Evolutionary conservation across 37 sponge, comb jelly and placozoan genomes (phyloP).

Genomic region (Spongia lamella): DNA sequence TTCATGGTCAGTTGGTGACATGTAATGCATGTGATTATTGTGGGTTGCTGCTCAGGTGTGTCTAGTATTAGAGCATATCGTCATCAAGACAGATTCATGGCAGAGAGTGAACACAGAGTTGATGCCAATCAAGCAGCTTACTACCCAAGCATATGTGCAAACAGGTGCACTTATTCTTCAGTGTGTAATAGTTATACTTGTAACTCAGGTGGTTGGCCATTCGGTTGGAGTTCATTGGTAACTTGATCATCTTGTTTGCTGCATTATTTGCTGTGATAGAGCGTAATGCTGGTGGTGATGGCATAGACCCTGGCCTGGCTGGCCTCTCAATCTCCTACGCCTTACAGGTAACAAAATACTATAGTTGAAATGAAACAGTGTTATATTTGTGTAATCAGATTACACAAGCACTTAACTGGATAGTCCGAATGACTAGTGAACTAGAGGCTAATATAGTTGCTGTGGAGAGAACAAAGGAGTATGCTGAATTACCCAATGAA

Average conservation of each 20-base stretch:
- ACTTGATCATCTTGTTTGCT: slow-evolving; percentile 85
- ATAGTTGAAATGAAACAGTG: too few species aligned
- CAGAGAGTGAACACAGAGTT: slow-evolving; percentile 54
- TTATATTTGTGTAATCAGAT: too few species aligned
- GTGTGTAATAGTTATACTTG: not conserved
- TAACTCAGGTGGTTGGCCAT: slow-evolving; percentile 87
- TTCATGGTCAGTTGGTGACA: too few species aligned
- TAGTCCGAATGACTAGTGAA: slow-evolving; percentile 92
- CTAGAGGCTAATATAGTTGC: slow-evolving; percentile 94
- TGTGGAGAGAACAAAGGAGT: slow-evolving; percentile 94
- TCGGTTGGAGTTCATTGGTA: slow-evolving; percentile 92
- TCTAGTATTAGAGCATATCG: slow-evolving; percentile 78
- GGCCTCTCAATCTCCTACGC: slow-evolving; percentile 93
- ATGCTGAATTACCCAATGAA: slow-evolving; percentile 77
- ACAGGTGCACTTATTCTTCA: slow-evolving; percentile 11
- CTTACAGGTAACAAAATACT: slow-evolving; percentile 51
- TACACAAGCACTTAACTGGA: slow-evolving; percentile 78
- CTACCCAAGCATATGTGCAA: slow-evolving; percentile 70
- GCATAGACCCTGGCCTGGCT: slow-evolving; percentile 66
- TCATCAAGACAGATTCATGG: slow-evolving; percentile 49
- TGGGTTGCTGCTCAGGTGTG: too few species aligned
- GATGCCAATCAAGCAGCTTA: slow-evolving; percentile 80
- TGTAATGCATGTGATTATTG: too few species aligned
- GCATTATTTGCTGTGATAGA: slow-evolving; percentile 91
- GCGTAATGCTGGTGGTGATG: slow-evolving; percentile 29